A percentile compares a stretch with the other conserved stretches of the same genome.
These are phyloP conservation scores for Mormoops blainvillei DNA, from an alignment of 2,113 vertebrate species.

Conservation along the genomic window DNA sequence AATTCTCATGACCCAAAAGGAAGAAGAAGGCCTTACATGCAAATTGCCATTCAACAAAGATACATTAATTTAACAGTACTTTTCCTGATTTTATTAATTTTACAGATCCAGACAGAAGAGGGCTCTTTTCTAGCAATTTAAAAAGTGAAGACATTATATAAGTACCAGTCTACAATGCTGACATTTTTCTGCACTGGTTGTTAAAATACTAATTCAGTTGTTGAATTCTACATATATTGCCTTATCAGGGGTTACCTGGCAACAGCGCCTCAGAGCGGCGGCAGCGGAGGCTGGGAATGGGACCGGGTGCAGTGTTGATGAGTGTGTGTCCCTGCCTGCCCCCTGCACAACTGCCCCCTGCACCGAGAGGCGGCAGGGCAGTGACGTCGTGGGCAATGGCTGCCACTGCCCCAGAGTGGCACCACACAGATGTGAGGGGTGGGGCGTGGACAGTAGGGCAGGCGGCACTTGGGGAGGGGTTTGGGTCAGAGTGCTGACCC, in stretches of 20 bases:
- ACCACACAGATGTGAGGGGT: rapidly evolving
- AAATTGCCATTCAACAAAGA: not conserved
- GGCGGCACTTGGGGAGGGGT: rapidly evolving
- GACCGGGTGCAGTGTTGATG: not conserved
- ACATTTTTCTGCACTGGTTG: not conserved
- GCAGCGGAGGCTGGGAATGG: not conserved
- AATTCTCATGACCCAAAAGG: not conserved
- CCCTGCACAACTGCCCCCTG: not conserved
- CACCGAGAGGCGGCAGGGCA: rapidly evolving
- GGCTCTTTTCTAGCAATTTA: not conserved
- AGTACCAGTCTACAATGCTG: not conserved
- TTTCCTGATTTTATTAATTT: not conserved
- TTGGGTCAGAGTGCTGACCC: not conserved
- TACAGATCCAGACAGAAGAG: not conserved
- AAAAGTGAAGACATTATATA: not conserved
- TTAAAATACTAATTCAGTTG: not conserved
- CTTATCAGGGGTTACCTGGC: not conserved
- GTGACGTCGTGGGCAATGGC: not conserved
- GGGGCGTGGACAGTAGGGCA: too few relatives aligned
- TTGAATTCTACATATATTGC: not conserved
- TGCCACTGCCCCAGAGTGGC: not conserved
- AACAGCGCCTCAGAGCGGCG: too few relatives aligned
- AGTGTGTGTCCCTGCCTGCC: not conserved
- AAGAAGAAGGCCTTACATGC: not conserved
- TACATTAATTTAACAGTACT: not conserved